Base-by-base conservation (phyloP, 2,888 invertebrate species). In the Punctoribates punctum region DNA sequence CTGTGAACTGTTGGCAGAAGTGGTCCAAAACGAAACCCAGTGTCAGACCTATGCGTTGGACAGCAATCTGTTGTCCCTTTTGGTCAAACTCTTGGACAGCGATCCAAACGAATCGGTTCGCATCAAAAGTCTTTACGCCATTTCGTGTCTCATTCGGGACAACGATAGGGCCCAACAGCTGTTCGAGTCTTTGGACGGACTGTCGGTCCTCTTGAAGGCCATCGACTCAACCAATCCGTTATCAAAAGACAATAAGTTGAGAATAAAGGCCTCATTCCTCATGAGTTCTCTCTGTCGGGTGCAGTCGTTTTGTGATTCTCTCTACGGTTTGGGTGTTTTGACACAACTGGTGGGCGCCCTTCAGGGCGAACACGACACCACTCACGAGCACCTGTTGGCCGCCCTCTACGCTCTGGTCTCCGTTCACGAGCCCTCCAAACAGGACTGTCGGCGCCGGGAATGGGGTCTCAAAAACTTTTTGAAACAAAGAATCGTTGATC, bases 11-110 rank as follows among this genome's bases (percentile, higher is more conserved):
- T 85, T 95, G 2, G 94, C 90, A 0, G 90, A 90, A 81, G 83
- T 93, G 77, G 89, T 90, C 48, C 95, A 96, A 84, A 94, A 95
- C 84, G 94, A 95, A 85, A 88, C 90, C 0, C 90, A 88, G 82
- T 92, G 92, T 81, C 95, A 96, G 83, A 84, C 88, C 34, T 82
- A 82, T 13, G 88, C 90, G n/a, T 80, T 91, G 6, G 88, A 90
- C 78, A 86, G 87, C 70, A 88, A 88, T 0, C 84, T 91, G 11
- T 83, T 94, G 62, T 88, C 88, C 0, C 85, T 87, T 11, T 83
- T 94, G 20, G 82, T 91, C 17, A 83, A 84, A 6, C 83, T 90
- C 76, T 83, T 89, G 15, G 87, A 88, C 80, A 84, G 84, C 13
- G 90, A 90, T 82, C 82, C 84, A 0, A 86, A 87, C 2, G 84